Evolutionary conservation across 2,888 invertebrate genomes (phyloP).

Genomic region (Calameuta filiformis): DNA sequence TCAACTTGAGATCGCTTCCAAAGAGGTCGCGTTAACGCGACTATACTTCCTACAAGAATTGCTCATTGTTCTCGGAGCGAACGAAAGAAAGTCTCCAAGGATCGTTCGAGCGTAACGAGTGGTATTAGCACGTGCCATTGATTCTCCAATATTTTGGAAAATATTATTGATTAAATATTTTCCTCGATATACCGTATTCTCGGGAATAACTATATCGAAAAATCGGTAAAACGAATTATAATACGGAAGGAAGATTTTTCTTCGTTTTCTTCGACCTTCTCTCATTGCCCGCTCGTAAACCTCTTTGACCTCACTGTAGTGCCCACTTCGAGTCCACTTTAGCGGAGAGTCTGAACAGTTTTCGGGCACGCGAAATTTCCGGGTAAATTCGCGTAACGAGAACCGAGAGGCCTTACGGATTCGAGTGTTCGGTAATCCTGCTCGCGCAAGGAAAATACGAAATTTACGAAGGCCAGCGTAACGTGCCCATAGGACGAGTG

Average conservation of each 20-base stretch:
- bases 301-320: neutral
- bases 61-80: neutral
- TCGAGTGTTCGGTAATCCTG: neutral
- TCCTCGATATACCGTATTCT: neutral
- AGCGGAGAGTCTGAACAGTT: neutral
- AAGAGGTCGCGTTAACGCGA: neutral
- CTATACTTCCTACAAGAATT: neutral
- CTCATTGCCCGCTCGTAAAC: neutral
- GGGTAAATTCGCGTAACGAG: neutral
- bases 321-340: neutral
- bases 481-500: neutral
- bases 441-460: neutral
- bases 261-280: neutral
- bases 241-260: neutral
- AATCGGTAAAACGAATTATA: neutral
- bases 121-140: neutral
- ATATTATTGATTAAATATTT: neutral
- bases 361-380: neutral
- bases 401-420: neutral
- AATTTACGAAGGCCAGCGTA: neutral
- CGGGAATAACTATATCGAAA: neutral
- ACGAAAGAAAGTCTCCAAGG: neutral
- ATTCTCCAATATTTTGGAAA: neutral
- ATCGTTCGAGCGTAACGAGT: neutral
- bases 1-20: neutral